Base-by-base conservation (phyloP, 92 coral and sea anemone genomes). In the Epizoanthus rinbou region DNA sequence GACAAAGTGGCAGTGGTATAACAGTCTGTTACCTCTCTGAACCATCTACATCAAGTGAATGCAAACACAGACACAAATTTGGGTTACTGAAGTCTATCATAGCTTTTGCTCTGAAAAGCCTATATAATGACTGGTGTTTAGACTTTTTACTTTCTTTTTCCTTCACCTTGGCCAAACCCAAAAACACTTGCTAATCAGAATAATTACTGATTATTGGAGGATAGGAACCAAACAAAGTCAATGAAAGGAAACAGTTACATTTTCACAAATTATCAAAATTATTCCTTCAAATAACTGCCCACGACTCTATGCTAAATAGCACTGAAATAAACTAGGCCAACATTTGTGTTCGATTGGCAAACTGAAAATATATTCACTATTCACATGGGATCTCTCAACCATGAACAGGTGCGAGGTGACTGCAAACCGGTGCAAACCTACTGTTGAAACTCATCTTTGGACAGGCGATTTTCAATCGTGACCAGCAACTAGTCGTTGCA, bases 101-200 rank as follows among this genome's bases (percentile, higher is more conserved):
- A 37, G 43, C 76, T 41, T 6, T 17, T 39, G 37, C 59, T 72
- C 39, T 66, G 28, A 37, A 37, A 6, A 37, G 43, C 15, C 37
- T 21, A n/a, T 31, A 50, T 54, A 25, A 24, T n/a, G 37, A 45
- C 13, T 19, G 56, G 5, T 28, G 31, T 28, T 7, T 2, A 6
- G 57, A 21, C 28, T 52, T 31, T 25, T 13, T 10, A 7, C 37
- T 50, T 74, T 54, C 17, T 21, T 41, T 71, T 39, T 15, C 9
- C 18, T 17, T 78, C 70, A 78, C 69, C 69, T 62, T 78, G 82
- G 22, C 58, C 39, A 43, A 78, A 62, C 10, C 47, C 53, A n/a
- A 74, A n/a, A 41, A 41, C 82, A 47, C 58, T 62, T 78, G 64
- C 47, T 39, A 37, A 25, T 74, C 39, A 24, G 23, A 14, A 39